Conservation (phyloP, 2,113 vertebrate species). For the Psilopsiagon aymara region DNA sequence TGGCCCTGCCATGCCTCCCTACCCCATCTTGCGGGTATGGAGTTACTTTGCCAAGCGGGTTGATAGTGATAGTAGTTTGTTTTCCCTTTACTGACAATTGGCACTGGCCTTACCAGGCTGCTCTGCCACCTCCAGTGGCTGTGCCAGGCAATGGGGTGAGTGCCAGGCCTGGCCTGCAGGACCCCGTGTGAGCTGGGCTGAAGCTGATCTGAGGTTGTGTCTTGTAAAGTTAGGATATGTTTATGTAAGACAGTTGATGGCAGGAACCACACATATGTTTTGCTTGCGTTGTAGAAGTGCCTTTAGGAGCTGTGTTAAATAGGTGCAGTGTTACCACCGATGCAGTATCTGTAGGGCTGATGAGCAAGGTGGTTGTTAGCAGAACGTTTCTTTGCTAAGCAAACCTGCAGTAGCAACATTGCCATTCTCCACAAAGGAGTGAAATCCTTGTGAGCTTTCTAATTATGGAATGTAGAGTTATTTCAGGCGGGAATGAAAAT, state of each 20-base stretch:
- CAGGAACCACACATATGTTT: neutral
- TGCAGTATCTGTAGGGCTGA: neutral
- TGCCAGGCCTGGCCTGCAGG: neutral
- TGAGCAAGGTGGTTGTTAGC: neutral
- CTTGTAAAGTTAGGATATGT: neutral
- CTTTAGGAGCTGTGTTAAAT: neutral
- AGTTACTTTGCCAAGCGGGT: neutral
- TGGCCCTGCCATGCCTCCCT: neutral
- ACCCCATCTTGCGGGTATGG: neutral
- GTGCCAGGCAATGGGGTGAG: fast-evolving
- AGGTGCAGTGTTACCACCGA: neutral
- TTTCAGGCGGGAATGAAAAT: slow-evolving; percentile 1
- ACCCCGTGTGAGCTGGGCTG: neutral
- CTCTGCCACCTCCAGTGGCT: fast-evolving
- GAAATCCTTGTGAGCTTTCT: neutral
- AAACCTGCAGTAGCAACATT: neutral
- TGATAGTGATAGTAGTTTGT: neutral
- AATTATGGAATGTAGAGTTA: slow-evolving; percentile 11
- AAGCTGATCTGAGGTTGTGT: neutral
- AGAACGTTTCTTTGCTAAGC: neutral
- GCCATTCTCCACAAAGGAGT: neutral
- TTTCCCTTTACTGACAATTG: neutral
- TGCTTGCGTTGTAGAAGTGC: neutral
- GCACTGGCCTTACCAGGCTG: fast-evolving
- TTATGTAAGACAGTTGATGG: neutral